Evolutionary conservation across 2,888 invertebrate genomes (phyloP), one percentile per base, ranked within the genome.

Genomic region (Xiphydria camelus): DNA sequence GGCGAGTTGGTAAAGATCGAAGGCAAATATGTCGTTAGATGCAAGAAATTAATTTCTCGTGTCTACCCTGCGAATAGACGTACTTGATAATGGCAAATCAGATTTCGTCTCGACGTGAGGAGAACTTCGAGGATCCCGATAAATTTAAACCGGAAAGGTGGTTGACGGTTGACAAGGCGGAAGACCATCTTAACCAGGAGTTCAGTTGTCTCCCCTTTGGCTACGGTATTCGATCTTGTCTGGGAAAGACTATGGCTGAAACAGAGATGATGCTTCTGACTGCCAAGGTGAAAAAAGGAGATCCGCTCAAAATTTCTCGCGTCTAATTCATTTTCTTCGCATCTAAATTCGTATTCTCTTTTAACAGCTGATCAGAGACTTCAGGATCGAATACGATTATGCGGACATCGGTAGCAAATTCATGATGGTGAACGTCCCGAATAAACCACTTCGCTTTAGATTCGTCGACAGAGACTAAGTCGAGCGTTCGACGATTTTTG

Each of bases 191-290:
- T 20, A 75, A 77, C 45, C 81, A 82, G 42, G 70, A 78, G 0
- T 83, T 83, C 58, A 83, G 83, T 17, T 82, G 80, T 1, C 78
- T 86, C 51, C 86, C 86, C 0, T 86, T 84, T 61, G 86, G 86
- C 1, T 79, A 79, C 57, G 86, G 86, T 2, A 74, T 80, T 1
- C 79, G 83, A 46, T 81, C 83, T 41, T 86, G 86, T 51, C 58
- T 86, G 19, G 86, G 83, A 0, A 82, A 82, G 61, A 81, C 79
- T 51, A 74, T 86, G 41, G 83, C 85, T 0, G 83, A 85, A 65
- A 77, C 78, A 42, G 78, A 84, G 76, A 76, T 86, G 53, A 78
- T 81, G 33, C 54, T 83, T 25, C 64, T 85, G 12, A 77, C 82
- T 6, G 75, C 80, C 15, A 82, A 81, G 78, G 84, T 83, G 71